Base-by-base conservation (phyloP, 1,140 invertebrate species). In the Ephestia elutella region DNA sequence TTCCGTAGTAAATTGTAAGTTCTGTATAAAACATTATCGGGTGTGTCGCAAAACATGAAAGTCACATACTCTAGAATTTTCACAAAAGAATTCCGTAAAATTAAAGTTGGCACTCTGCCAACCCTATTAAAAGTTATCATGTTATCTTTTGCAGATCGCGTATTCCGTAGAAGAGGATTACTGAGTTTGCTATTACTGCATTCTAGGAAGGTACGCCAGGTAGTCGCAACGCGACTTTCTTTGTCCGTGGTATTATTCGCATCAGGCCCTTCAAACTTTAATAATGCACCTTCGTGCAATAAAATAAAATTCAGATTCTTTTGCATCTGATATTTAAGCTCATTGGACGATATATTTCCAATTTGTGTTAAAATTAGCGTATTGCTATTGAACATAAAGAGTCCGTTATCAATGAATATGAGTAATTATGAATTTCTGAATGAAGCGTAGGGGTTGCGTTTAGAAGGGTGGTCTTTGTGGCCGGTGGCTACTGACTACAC, bases 161-260 rank as follows among this genome's bases (percentile, higher is more conserved):
- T 78, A 75, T 86, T 86, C 75, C 71, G 68, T 81, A 71, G 74
- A 78, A 83, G 76, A 80, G 82, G 85, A 87, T 86, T 86, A 87
- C 72, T 17, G 66, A 68, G 70, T 81, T 84, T 76, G 70, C 75
- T 77, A 86, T 87, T 84, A 82, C 80, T 73, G 75, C 63, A 60
- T 87, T 86, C 82, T 75, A 73, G 80, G 82, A 87, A 87, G 80
- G 80, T 77, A 78, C 57, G 62, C 71, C 84, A 87, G 82, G 85
- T 86, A 87, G 80, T 69, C 69, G 63, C 59, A 69, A 61, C 58
- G 55, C 75, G 66, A 72, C 66, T 63, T 74, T 78, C 72, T 81
- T 83, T 80, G 75, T 78, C 65, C 69, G 58, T 32, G 59, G 57
- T 70, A 60, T 57, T 54, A 53, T 53, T 53, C 13, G 10, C 50